These are phyloP conservation scores for Brevimyrus niger DNA, from an alignment of 2,113 vertebrate genomes.

Conservation along the genomic window DNA sequence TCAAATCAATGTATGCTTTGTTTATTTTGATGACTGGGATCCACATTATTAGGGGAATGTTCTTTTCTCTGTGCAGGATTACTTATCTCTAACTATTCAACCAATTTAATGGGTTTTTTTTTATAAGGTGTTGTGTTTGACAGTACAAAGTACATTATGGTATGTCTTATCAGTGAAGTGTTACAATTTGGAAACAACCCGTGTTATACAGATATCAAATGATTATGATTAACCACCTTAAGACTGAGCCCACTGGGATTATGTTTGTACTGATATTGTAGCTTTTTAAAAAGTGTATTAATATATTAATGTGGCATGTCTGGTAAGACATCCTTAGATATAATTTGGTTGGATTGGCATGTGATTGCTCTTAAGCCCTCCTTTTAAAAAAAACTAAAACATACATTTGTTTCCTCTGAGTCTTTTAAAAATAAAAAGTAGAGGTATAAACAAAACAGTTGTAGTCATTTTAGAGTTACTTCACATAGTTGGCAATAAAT, in stretches of 20 bases:
- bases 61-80: background rate
- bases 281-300: constrained; percentile 76
- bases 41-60: background rate
- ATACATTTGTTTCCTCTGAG: background rate
- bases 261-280: constrained; percentile 64
- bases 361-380: constrained; percentile 40
- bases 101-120: background rate
- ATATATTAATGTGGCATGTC: constrained; percentile 70
- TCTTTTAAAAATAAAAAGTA: background rate
- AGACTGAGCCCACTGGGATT: background rate
- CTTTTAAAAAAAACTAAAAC: constrained; percentile 28
- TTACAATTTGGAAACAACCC: background rate
- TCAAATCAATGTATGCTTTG: constrained; percentile 5
- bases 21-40: background rate
- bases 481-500: background rate
- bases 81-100: background rate
- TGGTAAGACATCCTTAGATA: constrained; percentile 48
- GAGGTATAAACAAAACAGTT: background rate
- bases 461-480: background rate
- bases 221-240: constrained; percentile 44
- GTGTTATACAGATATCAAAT: constrained; percentile 53
- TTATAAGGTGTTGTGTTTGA: constrained; percentile 25
- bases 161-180: constrained; percentile 59
- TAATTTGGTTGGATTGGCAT: constrained; percentile 56
- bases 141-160: constrained; percentile 42